Evolutionary conservation across 2,797 vertebrate genomes (phyloP).

Genomic region (Chaetodon trifasciatus): DNA sequence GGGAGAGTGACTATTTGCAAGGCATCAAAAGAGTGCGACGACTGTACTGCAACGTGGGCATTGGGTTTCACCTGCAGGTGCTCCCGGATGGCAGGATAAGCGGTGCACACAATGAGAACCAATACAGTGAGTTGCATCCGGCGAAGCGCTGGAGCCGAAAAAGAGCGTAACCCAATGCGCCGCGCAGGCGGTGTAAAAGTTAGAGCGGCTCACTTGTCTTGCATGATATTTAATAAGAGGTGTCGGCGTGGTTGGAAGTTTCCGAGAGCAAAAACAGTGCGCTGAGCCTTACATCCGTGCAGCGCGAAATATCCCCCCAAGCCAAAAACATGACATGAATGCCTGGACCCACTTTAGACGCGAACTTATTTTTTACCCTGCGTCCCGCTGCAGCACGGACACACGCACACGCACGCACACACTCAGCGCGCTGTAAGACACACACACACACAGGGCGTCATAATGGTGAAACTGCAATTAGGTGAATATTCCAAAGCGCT

Average conservation of each 20-base stretch:
- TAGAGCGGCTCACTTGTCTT: conserved; percentile 66
- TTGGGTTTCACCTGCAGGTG: conserved; percentile 99
- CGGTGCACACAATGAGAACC: conserved; percentile 94
- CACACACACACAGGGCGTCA: conserved; percentile 44
- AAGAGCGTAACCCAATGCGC: conserved; percentile 47
- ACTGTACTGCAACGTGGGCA: conserved; percentile 99
- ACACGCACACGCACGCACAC: conserved; percentile 54
- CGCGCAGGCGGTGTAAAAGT: conserved; percentile 73
- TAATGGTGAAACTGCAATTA: conserved; percentile 36
- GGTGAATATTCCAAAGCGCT: conserved; percentile 43
- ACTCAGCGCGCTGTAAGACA: conserved; percentile 66
- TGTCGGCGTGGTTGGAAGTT: conserved; percentile 80
- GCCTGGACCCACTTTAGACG: conserved; percentile 84
- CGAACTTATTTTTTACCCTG: conserved; percentile 87
- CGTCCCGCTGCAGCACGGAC: conserved; percentile 74
- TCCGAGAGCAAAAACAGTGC: conserved; percentile 79
- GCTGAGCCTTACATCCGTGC: conserved; percentile 78
- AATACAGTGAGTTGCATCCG: conserved; percentile 92
- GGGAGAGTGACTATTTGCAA: conserved; percentile 97
- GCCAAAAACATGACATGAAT: conserved; percentile 85
- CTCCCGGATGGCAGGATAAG: conserved; percentile 93
- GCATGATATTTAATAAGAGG: conserved; percentile 81
- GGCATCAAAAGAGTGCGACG: conserved; percentile 96
- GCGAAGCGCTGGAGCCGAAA: conserved; percentile 32
- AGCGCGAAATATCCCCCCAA: conserved; percentile 74